Percentiles rank a stretch among this genome's conserved stretches.
These are phyloP conservation scores for Acanthochromis polyacanthus DNA, from an alignment of 2,113 vertebrate genomes.

Conservation along the genomic window DNA sequence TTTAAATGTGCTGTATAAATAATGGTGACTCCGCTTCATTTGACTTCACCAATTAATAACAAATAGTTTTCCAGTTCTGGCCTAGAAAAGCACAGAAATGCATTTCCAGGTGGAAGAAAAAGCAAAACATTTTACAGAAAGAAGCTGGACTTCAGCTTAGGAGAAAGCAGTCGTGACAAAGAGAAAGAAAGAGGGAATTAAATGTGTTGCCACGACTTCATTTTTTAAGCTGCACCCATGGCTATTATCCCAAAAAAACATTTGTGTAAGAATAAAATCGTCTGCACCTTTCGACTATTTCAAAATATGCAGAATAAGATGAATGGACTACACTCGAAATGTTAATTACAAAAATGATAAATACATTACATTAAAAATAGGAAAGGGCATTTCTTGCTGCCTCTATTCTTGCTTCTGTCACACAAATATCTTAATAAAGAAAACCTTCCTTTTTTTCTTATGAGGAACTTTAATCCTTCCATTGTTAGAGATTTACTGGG, in stretches of 20 bases:
- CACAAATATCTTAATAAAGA: background rate
- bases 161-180: background rate
- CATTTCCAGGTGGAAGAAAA: background rate
- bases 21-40: too few species aligned
- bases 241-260: slow-evolving; percentile 4
- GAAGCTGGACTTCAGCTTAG: background rate
- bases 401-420: background rate
- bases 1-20: too few species aligned
- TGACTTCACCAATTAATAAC: too few species aligned
- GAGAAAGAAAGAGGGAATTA: background rate
- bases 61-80: too few species aligned
- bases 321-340: slow-evolving; percentile 16
- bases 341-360: slow-evolving; percentile 19
- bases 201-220: background rate
- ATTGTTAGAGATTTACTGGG: too few species aligned
- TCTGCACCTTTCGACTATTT: slow-evolving; percentile 8
- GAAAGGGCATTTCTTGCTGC: slow-evolving; percentile 6
- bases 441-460: background rate
- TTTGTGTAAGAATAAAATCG: background rate
- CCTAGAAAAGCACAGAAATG: background rate
- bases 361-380: slow-evolving; percentile 9
- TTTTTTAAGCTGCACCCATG: background rate
- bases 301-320: slow-evolving; percentile 15
- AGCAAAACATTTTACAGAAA: background rate
- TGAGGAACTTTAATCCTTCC: background rate